Base-by-base conservation (phyloP, 2,888 invertebrate species). In the Erebia palarica region DNA sequence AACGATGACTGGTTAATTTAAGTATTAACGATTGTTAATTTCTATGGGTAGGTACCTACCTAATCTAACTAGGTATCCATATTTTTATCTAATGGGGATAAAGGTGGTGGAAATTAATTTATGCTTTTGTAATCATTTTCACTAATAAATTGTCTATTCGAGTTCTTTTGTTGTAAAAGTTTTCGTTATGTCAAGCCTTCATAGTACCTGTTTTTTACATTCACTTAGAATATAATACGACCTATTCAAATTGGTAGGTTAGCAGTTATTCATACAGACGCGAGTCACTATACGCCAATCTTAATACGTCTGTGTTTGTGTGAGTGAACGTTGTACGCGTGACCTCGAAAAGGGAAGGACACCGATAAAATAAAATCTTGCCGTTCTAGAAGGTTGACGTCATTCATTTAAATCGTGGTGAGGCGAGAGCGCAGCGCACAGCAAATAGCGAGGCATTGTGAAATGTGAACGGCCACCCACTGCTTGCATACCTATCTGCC, bases 391-490 rank as follows among this genome's bases (percentile, higher is more conserved):
- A 91, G 87, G 86, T 83, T 92, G 92, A 92, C 92, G 93, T 93
- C 93, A 92, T 90, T 82, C 83, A 83, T 79, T 36, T 36, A 36
- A 36, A 85, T 82, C 73, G 84, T 76, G 63, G 63, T 77, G 82
- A 79, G 79, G 83, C 80, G 86, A 88, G 86, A 89, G 86, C 88
- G 86, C 84, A 84, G 84, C 88, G 78, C 78, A 80, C 76, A 84
- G 85, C 74, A 73, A 70, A 68, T 68, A 73, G 73, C 89, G 85
- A 89, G 89, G 87, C 86, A 90, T 92, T 93, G 93, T 92, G 93
- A 92, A 92, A 92, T 92, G 92, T 92, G 93, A 91, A 91, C 89
- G 90, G 90, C 90, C 91, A 88, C 89, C 90, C 86, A 92, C 89
- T 89, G 88, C 88, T 87, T 85, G 84, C 85, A 84, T 47, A 47